phyloP scores from a whole-genome alignment of 2,113 vertebrate species.

The Ammospiza nelsoni region DNA sequence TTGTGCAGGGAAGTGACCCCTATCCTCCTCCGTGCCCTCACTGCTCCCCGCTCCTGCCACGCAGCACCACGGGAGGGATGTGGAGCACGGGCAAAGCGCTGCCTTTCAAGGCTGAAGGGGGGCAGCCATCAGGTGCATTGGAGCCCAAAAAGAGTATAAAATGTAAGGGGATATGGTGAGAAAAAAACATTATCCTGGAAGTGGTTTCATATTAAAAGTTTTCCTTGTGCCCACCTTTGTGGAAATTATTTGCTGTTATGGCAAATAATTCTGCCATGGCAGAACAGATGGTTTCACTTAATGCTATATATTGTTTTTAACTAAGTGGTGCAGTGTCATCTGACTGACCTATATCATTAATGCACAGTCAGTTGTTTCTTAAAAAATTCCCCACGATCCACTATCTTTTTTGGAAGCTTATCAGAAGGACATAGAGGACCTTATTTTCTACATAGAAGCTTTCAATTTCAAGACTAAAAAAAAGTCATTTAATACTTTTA shows the following conservation, averaged over 20 bases:
- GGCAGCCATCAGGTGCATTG: neutral
- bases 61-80: accelerated
- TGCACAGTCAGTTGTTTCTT: neutral
- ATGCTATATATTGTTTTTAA: neutral
- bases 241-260: neutral
- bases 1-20: neutral
- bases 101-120: neutral
- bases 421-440: neutral
- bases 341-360: neutral
- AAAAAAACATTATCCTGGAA: neutral
- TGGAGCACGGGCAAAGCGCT: neutral
- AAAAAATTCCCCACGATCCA: neutral
- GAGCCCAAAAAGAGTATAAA: neutral
- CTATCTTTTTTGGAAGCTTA: neutral
- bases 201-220: neutral
- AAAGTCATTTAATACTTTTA: neutral
- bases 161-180: neutral
- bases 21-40: accelerated
- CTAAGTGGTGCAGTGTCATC: neutral
- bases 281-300: neutral
- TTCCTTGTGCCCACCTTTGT: neutral
- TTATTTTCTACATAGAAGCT: neutral
- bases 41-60: neutral
- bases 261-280: neutral
- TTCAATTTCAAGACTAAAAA: neutral